These are phyloP conservation scores for Bostrychus sinensis DNA, from an alignment of 2,113 vertebrate genomes.

Conservation along the genomic window DNA sequence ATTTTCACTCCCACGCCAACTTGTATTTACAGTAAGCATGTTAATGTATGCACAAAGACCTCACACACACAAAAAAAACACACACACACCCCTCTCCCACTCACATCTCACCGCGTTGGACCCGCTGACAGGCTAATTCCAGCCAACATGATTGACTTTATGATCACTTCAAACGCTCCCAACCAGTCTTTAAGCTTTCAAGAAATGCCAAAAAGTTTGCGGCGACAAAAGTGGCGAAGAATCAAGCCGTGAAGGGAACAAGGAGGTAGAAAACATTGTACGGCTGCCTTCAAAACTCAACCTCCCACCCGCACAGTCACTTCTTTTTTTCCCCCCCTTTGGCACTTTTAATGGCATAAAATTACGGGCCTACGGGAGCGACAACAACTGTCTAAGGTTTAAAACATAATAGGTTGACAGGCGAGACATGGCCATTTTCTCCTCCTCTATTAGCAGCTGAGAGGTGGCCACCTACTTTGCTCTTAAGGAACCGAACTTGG, in stretches of 20 bases:
- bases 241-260: slow-evolving; percentile 78
- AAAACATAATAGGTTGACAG: slow-evolving; percentile 86
- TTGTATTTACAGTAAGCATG: slow-evolving; percentile 35
- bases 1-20: slow-evolving; percentile 28
- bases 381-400: slow-evolving; percentile 83
- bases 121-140: slow-evolving; percentile 92
- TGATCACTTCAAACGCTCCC: slow-evolving; percentile 88
- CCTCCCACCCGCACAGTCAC: slow-evolving; percentile 53
- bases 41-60: slow-evolving; percentile 27
- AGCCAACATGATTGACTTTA: slow-evolving; percentile 96
- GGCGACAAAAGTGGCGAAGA: slow-evolving; percentile 83
- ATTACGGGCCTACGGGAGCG: slow-evolving; percentile 86
- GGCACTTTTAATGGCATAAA: slow-evolving; percentile 85
- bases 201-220: slow-evolving; percentile 87
- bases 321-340: slow-evolving; percentile 46
- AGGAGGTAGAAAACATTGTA: slow-evolving; percentile 55
- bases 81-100: slow-evolving; percentile 45
- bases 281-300: slow-evolving; percentile 40
- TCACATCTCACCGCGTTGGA: slow-evolving; percentile 74
- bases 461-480: slow-evolving; percentile 68
- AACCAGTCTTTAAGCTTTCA: slow-evolving; percentile 95
- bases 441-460: slow-evolving; percentile 72
- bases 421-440: slow-evolving; percentile 79
- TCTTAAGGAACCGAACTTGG: slow-evolving; percentile 61
- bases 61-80: slow-evolving; percentile 22